Conservation (phyloP, 2,797 vertebrate species). For the Brachymystax lenok region DNA sequence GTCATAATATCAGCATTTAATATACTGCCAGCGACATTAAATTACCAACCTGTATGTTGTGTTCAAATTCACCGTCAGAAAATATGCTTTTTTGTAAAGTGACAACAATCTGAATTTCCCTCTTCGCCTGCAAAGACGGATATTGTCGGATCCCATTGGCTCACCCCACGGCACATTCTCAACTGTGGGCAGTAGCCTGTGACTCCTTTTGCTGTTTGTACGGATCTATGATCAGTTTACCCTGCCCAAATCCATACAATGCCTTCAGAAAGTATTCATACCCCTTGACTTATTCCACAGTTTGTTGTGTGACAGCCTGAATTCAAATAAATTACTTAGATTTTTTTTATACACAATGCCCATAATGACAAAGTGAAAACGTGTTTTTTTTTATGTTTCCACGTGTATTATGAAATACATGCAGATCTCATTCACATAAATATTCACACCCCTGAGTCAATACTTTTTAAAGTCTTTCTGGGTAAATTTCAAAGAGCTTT, state of each 20-base stretch:
- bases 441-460: no score
- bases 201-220: neutral
- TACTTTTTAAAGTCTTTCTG: no score
- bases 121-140: neutral
- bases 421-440: no score
- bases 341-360: no score
- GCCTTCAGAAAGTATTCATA: no score
- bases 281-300: no score
- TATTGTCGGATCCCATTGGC: neutral
- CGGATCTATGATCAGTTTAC: neutral
- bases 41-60: neutral
- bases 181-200: neutral
- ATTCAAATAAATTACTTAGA: no score
- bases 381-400: no score
- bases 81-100: neutral
- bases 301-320: no score
- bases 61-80: neutral
- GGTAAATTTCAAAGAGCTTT: no score
- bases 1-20: neutral
- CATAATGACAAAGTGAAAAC: no score
- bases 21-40: neutral
- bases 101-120: conserved; percentile 10
- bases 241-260: neutral
- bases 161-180: neutral
- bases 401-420: no score